Base-by-base conservation (phyloP, 2,888 invertebrate species). In the Pseudococcus longispinus region DNA sequence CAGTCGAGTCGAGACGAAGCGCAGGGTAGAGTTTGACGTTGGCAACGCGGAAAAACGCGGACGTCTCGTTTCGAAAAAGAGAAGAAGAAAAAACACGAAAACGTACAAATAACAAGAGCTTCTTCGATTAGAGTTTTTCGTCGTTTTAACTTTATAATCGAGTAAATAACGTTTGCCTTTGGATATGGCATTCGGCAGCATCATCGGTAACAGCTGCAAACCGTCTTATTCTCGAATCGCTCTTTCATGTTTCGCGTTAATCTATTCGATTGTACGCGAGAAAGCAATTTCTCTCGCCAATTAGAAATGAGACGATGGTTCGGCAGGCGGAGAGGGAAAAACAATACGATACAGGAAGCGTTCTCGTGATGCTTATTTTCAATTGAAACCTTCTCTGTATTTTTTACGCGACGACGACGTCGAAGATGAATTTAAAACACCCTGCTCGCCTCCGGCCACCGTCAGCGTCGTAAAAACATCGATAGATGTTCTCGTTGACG, bases 231-330 rank as follows among this genome's bases (percentile, higher is more conserved):
- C 23, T 8, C 13, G n/a, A 13, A n/a, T n/a, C 51, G 51, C 51
- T 51, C n/a, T 51, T 51, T 51, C 51, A 51, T 51, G 51, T 51
- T 51, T 51, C 51, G n/a, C 51, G 60, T 60, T 60, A 60, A 60
- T 60, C 60, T 23, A 60, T 60, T 60, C 60, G 60, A 60, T 60
- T 60, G 60, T 60, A 60, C 60, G 60, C 60, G 20, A 60, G 60
- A 60, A 60, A 60, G 60, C 23, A 60, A 60, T 60, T 23, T 60
- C 60, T 60, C 60, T 60, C 60, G 60, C 60, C 60, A 60, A 60
- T 60, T 60, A 60, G n/a, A 60, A 60, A 60, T 23, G 60, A 51
- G n/a, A n/a, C 51, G 51, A 23, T n/a, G 60, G 18, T 1, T n/a
- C 18, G n/a, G 4, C 20, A 60, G 9, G 4, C 13, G 44, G 44